Evolutionary conservation across 2,113 vertebrate species (phyloP), one percentile per base, ranked within the genome.

Genomic region (Sander lucioperca): DNA sequence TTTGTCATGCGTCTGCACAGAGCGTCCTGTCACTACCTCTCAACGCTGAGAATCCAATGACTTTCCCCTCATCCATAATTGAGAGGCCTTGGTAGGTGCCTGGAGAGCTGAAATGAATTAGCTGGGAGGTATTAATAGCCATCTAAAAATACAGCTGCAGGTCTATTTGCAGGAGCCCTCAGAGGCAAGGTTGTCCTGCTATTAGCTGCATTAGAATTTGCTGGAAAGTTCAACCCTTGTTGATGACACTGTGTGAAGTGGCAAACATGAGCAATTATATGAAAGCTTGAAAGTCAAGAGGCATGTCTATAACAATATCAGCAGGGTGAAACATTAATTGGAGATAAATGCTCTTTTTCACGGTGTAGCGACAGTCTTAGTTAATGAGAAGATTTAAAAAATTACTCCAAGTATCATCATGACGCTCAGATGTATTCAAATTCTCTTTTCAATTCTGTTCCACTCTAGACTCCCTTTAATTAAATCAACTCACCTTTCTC

Each of bases 41-140:
- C 90, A 86, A 85, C 75, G 33, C 82, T 9, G 82, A 91, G 88
- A 93, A 93, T 91, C 92, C 91, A 91, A 94, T 94, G 91, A 94
- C 92, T 93, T 93, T 92, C 92, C 92, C 86, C 91, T 94, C 92
- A 94, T 94, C 88, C 90, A 94, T 95, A 94, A 95, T 95, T 93
- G 94, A 95, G 90, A 93, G 93, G 89, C 90, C 87, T 77, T 81
- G 88, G 91, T 79, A 92, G 93, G 92, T 93, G 91, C 91, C 92
- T 84, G 84, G 93, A 93, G 94, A 92, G 86, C 89, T 90, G 87
- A 92, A 91, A 93, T 92, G 93, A 95, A 95, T 95, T 95, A 94
- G 93, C 93, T 78, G 75, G 75, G 61, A 87, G 91, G 90, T 95
- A 95, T 95, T 94, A 92, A 93, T 94, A 94, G 94, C 82, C 10